Base-by-base conservation (phyloP, 2,888 invertebrate genomes). In the Seira ritae region DNA sequence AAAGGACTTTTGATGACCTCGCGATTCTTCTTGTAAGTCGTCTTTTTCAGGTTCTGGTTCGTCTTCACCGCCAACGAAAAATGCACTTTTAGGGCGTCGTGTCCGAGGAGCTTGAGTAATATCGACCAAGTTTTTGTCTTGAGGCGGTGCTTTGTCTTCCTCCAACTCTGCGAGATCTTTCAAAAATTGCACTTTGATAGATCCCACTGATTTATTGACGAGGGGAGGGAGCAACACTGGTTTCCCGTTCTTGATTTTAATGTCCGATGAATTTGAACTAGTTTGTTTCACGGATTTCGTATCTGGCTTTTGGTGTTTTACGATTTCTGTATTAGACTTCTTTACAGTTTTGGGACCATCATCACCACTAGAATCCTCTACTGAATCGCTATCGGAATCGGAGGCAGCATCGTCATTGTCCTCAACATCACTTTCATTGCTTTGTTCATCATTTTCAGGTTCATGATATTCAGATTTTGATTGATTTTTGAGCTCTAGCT, bases 31-130 rank as follows among this genome's bases (percentile, higher is more conserved):
- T 1, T 22, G 4, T 55, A 0, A 1, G 2, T 46, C 37, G 50
- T 74, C 65, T 3, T 71, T 73, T 3, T 66, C 20, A 12, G 60
- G 60, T 68, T 84, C 69, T 4, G 67, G 68, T 67, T 82, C 83
- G 55, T 87, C 86, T 17, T 79, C 87, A 19, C 89, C 88, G n/a
- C 89, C 89, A 68, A 89, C 81, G 65, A 89, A 89, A 66, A 89
- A 89, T 4, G 84, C 81, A 82, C 89, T 89, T 80, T 84, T 86
- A 0, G 85, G 87, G 62, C 72, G 75, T 50, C 82, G 85, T 6
- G 23, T 2, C 31, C 74, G 60, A 2, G 74, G 83, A 50, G 46
- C 55, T 23, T 42, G 15, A 12, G 68, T 62, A 20, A 60, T 46
- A 72, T 75, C 69, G 0, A 55, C 31, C 0, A 20, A 37, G 0